Conservation (phyloP, 2,888 invertebrate species). For the Stenotaenia linearis region DNA sequence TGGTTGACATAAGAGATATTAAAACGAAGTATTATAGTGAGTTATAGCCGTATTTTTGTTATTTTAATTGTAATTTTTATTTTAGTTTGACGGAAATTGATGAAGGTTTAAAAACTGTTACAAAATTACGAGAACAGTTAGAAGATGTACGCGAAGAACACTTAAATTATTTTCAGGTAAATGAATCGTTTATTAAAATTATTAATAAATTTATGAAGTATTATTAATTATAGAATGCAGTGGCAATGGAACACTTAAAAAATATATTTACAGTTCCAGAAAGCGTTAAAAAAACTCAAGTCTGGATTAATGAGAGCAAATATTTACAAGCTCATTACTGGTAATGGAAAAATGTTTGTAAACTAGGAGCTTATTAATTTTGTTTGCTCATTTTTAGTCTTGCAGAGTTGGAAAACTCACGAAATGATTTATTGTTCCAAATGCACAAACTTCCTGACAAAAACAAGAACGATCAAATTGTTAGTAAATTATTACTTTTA, state of each 20-base stretch:
- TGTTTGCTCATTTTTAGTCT: constrained; percentile 59
- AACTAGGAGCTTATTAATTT: background rate
- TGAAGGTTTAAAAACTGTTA: constrained; percentile 66
- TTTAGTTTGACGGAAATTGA: constrained; percentile 70
- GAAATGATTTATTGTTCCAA: constrained; percentile 92
- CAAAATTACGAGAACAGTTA: constrained; percentile 71
- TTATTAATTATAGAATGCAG: constrained; percentile 62
- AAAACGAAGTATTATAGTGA: constrained; percentile 59
- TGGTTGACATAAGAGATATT: constrained; percentile 69
- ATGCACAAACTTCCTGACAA: constrained; percentile 89
- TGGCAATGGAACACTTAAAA: constrained; percentile 94
- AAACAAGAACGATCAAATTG: constrained; percentile 76
- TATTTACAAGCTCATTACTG: constrained; percentile 85
- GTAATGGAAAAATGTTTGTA: constrained; percentile 41
- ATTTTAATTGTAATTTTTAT: constrained; percentile 33
- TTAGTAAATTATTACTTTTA: constrained; percentile 39
- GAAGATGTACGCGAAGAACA: constrained; percentile 87
- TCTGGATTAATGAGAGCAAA: constrained; percentile 91
- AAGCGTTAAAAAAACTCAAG: constrained; percentile 88
- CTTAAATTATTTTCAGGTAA: constrained; percentile 78
- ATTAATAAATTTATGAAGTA: no score
- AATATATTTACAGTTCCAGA: constrained; percentile 97
- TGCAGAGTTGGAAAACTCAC: constrained; percentile 89
- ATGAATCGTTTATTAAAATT: no score
- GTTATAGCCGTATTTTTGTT: no score